These are phyloP conservation scores for Tetraneura akinire DNA, from an alignment of 1,140 invertebrate genomes.

Conservation along the genomic window DNA sequence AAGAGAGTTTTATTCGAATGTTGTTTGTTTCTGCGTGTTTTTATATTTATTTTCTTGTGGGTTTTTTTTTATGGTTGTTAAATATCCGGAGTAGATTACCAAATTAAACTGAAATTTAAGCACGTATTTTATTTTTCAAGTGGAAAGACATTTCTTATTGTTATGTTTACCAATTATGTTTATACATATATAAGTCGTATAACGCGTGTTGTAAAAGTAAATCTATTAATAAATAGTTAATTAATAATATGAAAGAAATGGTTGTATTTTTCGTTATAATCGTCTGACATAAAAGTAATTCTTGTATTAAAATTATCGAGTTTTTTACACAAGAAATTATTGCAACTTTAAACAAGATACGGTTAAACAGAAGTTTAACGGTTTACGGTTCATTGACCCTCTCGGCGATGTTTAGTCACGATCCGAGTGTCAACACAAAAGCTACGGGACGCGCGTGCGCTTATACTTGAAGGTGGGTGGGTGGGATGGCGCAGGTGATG, in stretches of 20 bases:
- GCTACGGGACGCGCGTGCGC: constrained; percentile 35
- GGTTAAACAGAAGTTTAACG: constrained; percentile 39
- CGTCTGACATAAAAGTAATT: not conserved
- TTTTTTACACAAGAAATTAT: too few species aligned
- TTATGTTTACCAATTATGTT: not conserved
- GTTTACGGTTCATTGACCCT: constrained; percentile 44
- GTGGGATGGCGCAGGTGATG: constrained; percentile 38
- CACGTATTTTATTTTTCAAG: not conserved
- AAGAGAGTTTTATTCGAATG: not conserved
- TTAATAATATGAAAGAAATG: too few species aligned
- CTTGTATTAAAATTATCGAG: not conserved
- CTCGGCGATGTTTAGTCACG: constrained; percentile 27
- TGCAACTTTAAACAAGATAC: not conserved
- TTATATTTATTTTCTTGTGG: too few species aligned
- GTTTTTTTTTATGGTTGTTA: constrained; percentile 1
- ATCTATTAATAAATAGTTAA: not conserved
- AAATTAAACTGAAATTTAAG: constrained; percentile 1
- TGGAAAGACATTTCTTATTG: not conserved
- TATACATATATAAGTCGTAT: not conserved
- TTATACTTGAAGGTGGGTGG: not conserved
- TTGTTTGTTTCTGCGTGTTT: too few species aligned
- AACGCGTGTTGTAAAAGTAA: too few species aligned
- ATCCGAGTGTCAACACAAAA: constrained; percentile 42
- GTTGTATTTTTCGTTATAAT: not conserved
- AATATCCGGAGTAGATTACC: constrained; percentile 16